Evolutionary conservation across 2,888 invertebrate genomes (phyloP).

Genomic region (Allacma fusca): DNA sequence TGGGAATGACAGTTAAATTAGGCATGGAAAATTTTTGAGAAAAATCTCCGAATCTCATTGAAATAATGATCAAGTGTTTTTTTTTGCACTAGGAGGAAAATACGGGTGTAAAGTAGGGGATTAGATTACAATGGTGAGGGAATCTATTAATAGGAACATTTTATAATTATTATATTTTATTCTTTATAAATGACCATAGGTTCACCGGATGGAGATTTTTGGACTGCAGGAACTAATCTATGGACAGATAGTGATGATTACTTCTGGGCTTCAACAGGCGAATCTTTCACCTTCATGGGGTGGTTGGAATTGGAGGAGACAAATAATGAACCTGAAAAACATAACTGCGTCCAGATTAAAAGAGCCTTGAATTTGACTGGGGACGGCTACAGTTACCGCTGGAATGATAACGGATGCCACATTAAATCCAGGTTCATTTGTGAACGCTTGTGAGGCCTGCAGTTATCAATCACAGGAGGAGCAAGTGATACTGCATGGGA

Average conservation of each 20-base stretch:
- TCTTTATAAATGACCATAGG: not conserved
- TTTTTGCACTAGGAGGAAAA: too few relatives aligned
- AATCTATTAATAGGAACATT: too few relatives aligned
- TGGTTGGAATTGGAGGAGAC: conserved; percentile 28
- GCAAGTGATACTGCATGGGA: not conserved
- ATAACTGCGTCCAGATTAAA: conserved; percentile 44
- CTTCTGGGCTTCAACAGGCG: conserved; percentile 41
- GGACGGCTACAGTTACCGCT: not conserved
- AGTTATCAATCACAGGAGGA: not conserved
- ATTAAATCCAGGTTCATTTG: conserved; percentile 42
- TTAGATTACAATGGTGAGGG: too few relatives aligned
- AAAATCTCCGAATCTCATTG: not conserved
- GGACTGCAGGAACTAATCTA: conserved; percentile 44
- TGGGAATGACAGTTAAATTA: too few relatives aligned
- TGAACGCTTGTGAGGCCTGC: not conserved
- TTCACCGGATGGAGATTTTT: conserved; percentile 31
- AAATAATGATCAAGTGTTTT: too few relatives aligned
- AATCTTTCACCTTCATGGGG: conserved; percentile 4
- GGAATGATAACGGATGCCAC: conserved; percentile 46
- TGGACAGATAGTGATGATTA: conserved; percentile 23
- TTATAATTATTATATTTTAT: too few relatives aligned
- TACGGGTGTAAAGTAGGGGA: too few relatives aligned
- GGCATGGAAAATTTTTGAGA: not conserved
- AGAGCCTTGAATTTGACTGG: conserved; percentile 8
- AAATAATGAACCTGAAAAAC: not conserved